Conservation (phyloP, 2,797 vertebrate genomes). For the Bryconaethiops microstoma region DNA sequence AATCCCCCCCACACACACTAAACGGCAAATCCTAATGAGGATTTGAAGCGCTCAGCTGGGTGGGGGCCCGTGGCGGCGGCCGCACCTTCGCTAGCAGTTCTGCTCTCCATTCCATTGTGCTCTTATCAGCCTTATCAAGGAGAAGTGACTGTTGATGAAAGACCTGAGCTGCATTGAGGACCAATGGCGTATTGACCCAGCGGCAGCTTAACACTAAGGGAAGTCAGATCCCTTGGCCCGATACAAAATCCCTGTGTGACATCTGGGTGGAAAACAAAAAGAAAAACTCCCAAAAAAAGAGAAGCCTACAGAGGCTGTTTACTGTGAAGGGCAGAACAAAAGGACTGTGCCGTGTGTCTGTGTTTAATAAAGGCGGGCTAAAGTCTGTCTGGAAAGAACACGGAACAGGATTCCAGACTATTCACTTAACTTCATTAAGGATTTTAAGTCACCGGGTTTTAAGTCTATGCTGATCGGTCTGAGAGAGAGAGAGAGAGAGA, state of each 20-base stretch:
- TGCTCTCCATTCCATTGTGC: slow-evolving; percentile 74
- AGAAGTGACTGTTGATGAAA: slow-evolving; percentile 78
- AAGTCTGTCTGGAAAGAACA: slow-evolving; percentile 26
- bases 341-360: slow-evolving; percentile 51
- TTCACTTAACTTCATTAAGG: slow-evolving; percentile 48
- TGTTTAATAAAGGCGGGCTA: slow-evolving; percentile 54
- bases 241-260: slow-evolving; percentile 70
- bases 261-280: slow-evolving; percentile 69
- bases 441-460: slow-evolving; percentile 42
- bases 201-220: slow-evolving; percentile 69
- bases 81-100: slow-evolving; percentile 74
- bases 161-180: slow-evolving; percentile 74
- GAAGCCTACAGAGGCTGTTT: slow-evolving; percentile 49
- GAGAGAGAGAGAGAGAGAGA: slow-evolving; percentile 14
- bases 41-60: slow-evolving; percentile 78
- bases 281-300: slow-evolving; percentile 61
- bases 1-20: slow-evolving; percentile 73
- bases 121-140: slow-evolving; percentile 76
- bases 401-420: slow-evolving; percentile 46
- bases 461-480: slow-evolving; percentile 47
- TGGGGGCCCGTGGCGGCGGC: slow-evolving; percentile 71
- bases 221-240: slow-evolving; percentile 72
- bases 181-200: slow-evolving; percentile 65
- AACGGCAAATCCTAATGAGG: slow-evolving; percentile 80
- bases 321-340: slow-evolving; percentile 62